These are phyloP conservation scores for Caenorhabditis afra DNA, from an alignment of 2,888 invertebrate genomes.

Conservation along the genomic window DNA sequence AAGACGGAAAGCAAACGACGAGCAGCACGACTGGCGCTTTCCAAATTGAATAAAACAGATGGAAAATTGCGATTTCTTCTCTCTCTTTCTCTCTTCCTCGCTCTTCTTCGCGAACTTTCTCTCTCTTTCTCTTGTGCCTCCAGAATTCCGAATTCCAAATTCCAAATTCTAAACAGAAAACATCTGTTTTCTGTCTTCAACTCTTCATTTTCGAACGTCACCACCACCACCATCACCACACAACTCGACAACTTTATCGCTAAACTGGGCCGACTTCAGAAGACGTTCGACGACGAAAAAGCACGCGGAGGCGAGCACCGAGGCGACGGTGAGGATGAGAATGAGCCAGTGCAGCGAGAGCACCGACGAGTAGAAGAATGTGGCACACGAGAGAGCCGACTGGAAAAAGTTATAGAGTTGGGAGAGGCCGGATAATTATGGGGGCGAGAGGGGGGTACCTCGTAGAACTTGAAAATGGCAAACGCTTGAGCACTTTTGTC, in stretches of 20 bases:
- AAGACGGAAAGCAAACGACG: background rate
- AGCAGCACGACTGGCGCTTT: background rate
- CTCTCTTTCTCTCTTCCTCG: too few relatives aligned
- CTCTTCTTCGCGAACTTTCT: background rate
- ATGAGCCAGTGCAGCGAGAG: constrained; percentile 29
- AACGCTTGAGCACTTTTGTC: constrained; percentile 92
- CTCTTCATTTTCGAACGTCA: too few relatives aligned
- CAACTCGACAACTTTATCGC: too few relatives aligned
- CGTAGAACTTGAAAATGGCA: constrained; percentile 96
- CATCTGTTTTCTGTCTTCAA: too few relatives aligned
- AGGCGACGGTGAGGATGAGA: constrained; percentile 2
- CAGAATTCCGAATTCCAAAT: too few relatives aligned
- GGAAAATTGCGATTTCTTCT: too few relatives aligned
- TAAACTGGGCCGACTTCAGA: too few relatives aligned
- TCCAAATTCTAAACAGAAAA: too few relatives aligned
- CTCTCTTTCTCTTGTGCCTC: too few relatives aligned
- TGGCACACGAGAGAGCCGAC: constrained; percentile 28
- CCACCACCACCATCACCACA: too few relatives aligned
- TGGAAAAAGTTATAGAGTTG: constrained; percentile 14
- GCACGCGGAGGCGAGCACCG: constrained; percentile 13
- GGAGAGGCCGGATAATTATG: background rate
- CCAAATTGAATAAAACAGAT: constrained; percentile 13
- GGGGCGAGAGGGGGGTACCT: constrained; percentile 83
- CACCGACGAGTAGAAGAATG: constrained; percentile 28
- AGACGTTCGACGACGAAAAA: constrained; percentile 35